Evolutionary conservation across 64 coral and sea anemone genomes (phyloP).

Genomic region (Dendronephthya gigantea): DNA sequence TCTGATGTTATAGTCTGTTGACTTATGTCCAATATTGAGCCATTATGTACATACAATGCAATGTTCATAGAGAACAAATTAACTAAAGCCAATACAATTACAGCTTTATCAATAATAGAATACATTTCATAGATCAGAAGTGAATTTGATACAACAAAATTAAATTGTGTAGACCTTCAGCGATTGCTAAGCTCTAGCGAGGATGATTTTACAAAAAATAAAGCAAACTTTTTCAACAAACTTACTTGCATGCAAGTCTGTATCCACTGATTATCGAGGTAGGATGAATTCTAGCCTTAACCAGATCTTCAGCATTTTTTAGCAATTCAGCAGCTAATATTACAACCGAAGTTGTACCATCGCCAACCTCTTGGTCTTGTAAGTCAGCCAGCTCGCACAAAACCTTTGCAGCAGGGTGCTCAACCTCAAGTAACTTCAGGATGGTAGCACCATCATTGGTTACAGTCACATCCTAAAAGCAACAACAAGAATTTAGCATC

Average conservation of each 20-base stretch:
- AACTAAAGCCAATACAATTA: no score
- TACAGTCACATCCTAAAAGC: conserved; percentile 85
- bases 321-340: conserved; percentile 86
- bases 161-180: no score
- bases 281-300: conserved; percentile 84
- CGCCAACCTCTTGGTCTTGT: conserved; percentile 96
- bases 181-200: no score
- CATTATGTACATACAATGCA: no score
- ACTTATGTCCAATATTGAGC: no score
- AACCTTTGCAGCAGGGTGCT: conserved; percentile 90
- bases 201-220: background rate
- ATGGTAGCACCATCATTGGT: conserved; percentile 98
- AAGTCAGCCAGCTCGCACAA: conserved; percentile 86
- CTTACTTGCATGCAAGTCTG: conserved; percentile 95
- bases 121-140: no score
- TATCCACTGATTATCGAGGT: conserved; percentile 97
- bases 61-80: no score
- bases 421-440: conserved; percentile 82
- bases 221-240: background rate
- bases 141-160: no score
- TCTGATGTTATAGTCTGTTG: no score
- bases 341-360: conserved; percentile 89
- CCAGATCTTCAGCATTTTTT: conserved; percentile 85
- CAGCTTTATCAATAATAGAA: background rate
- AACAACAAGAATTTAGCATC: no score